Evolutionary conservation across 2,113 vertebrate species (phyloP).

Genomic region (Thunnus maccoyii): DNA sequence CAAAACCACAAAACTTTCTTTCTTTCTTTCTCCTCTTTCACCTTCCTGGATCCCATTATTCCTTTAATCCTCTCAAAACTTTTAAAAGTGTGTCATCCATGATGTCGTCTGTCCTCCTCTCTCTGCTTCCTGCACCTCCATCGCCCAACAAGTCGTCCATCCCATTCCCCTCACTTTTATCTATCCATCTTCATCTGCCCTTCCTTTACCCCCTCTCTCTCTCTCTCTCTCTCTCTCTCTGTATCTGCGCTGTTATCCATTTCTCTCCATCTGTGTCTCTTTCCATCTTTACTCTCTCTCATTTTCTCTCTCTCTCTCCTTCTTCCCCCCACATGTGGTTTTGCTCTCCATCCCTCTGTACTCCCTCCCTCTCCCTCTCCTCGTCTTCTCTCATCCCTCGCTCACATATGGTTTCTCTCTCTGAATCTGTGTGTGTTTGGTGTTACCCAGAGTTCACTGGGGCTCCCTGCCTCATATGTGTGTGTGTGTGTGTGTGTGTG

Average conservation of each 20-base stretch:
- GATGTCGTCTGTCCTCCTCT: not conserved
- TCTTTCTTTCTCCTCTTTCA: no score
- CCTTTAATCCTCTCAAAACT: not conserved
- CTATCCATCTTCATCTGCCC: slow-evolving; percentile 59
- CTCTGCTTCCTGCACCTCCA: slow-evolving; percentile 25
- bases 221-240: slow-evolving; percentile 1
- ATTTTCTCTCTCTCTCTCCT: slow-evolving; percentile 26
- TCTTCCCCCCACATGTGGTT: slow-evolving; percentile 75
- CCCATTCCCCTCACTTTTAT: slow-evolving; percentile 23
- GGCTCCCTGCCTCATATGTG: slow-evolving; percentile 62
- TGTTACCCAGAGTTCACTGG: slow-evolving; percentile 82
- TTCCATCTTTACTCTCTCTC: slow-evolving; percentile 56
- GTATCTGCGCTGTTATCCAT: slow-evolving; percentile 17
- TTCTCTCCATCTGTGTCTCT: slow-evolving; percentile 45
- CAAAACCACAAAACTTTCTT: not conserved
- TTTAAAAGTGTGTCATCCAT: not conserved
- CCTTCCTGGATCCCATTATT: not conserved
- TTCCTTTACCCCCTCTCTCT: slow-evolving; percentile 27
- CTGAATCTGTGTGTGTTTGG: slow-evolving; percentile 73
- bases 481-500: slow-evolving; percentile 38
- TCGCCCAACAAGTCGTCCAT: slow-evolving; percentile 10
- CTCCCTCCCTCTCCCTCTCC: slow-evolving; percentile 28
- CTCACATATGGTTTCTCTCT: slow-evolving; percentile 80
- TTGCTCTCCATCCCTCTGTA: slow-evolving; percentile 71
- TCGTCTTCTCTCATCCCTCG: slow-evolving; percentile 69